Base-by-base conservation (phyloP, 2,888 invertebrate genomes). In the Heliconius aoede region DNA sequence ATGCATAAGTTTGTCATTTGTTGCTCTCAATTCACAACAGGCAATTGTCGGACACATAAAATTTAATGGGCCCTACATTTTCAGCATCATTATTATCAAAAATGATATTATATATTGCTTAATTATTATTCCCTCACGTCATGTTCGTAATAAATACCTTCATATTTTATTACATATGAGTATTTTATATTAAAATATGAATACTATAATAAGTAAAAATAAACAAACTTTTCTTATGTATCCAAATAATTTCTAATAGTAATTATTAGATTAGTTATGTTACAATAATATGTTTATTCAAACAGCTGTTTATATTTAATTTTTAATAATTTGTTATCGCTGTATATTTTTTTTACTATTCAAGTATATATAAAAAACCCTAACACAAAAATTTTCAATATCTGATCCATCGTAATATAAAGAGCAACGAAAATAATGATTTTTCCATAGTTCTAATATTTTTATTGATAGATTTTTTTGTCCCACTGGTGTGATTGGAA, bases 1-100 rank as follows among this genome's bases (percentile, higher is more conserved):
- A 30, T 67, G 74, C 62, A 69, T 68, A 72, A 76, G 78, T 79
- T 79, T 76, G 78, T 78, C 73, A 79, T 75, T 77, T 69, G 73
- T 74, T 74, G 30, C 24, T 55, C 61, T 71, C 61, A 69, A 62
- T 71, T 75, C 51, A 28, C n/a, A 61, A 61, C 40, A 72, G 69
- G 32, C 51, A 64, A 62, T 75, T 75, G 55, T 51, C 24, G 11
- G 21, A 32, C 69, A 68, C 69, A 32, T 69, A 55, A 62, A 71
- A 71, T 74, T 75, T 75, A 75, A 75, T 26, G 51, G 28, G 69
- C 26, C 26, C 11, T 62, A 62, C 51, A 61, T 36, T 46, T 71
- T 62, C 46, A 65, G 51, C 51, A 32, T 55, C 30, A 71, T 71
- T 71, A 58, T 58, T 58, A 36, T 32, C 32, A 26, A 76, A 72